Evolutionary conservation across 2,113 vertebrate species (phyloP), one percentile per base, ranked within the genome.

Genomic region (Tachysurus vachellii): DNA sequence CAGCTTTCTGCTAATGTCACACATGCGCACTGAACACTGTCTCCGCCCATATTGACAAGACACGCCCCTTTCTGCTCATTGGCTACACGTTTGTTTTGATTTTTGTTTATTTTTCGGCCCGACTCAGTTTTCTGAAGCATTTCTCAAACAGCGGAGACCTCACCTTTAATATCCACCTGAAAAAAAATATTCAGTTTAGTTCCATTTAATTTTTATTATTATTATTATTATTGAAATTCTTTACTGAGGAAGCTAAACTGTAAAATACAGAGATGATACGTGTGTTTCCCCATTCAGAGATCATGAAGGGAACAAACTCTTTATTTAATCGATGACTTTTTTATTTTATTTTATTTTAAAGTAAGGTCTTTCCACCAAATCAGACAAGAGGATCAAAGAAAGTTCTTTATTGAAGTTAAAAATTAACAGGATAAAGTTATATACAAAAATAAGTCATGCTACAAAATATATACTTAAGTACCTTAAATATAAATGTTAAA

Each of bases 391-490:
- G n/a, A 50, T 79, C 5, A 47, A 19, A 56, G 19, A 13, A 28
- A 26, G 14, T 68, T 87, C 14, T 90, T 91, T 90, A 90, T 88
- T 90, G 28, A 84, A 88, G 61, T 64, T 50, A 23, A 23, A 9
- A 56, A 82, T 64, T 53, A 79, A 56, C 47, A 50, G 1, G 14
- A 2, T 28, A 8, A 57, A 28, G 56, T 66, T 50, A 80, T 57
- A 36, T 61, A 86, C 71, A 86, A 87, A 88, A 86, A 61, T 23
- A 66, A 23, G 61, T 31, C 57, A 80, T 56, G 53, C 54, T 85
- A 76, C 6, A 83, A 62, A 82, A 83, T 77, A 73, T 71, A 86
- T 61, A 82, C 66, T 50, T 4, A 17, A 4, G 53, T 21, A 66
- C 59, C n/a, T 47, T 59, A n/a, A 47, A 86, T 61, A 82, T 54